Conservation (phyloP, 2,888 invertebrate genomes). For the Teleiodes luculella region DNA sequence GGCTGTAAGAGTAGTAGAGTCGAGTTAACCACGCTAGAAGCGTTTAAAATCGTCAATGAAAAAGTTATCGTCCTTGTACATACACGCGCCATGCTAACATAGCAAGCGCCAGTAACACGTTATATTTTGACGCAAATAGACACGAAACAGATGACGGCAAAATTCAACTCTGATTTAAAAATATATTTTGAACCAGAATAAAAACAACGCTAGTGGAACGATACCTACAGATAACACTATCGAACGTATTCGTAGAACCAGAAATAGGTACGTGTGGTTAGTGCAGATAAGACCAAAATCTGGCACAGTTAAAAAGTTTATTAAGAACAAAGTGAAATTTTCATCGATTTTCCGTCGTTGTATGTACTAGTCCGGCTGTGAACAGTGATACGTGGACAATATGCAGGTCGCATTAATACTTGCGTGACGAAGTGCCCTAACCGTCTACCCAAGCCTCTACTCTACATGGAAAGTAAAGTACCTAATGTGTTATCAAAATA, state of each 20-base stretch:
- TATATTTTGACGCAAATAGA: not conserved
- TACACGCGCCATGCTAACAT: not conserved
- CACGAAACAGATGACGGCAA: not conserved
- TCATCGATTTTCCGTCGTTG: too few relatives aligned
- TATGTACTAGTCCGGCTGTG: not conserved
- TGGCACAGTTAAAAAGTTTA: not conserved
- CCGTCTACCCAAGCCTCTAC: not conserved
- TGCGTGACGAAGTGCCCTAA: not conserved
- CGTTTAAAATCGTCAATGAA: not conserved
- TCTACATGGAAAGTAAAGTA: not conserved
- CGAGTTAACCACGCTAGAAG: not conserved
- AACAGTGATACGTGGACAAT: not conserved
- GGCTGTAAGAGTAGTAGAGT: not conserved
- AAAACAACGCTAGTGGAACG: too few relatives aligned
- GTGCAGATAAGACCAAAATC: constrained; percentile 41
- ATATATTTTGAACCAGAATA: too few relatives aligned
- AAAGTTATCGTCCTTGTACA: constrained; percentile 3
- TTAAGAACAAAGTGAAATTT: not conserved
- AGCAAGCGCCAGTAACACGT: not conserved
- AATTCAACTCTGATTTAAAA: too few relatives aligned
- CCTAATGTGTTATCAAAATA: not conserved
- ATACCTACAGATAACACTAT: too few relatives aligned
- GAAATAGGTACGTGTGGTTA: constrained; percentile 42
- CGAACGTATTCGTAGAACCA: constrained; percentile 6
- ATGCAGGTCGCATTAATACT: not conserved